Percentiles rank a stretch among this genome's conserved stretches.
phyloP scores from a whole-genome alignment of 2,888 invertebrate species.

The Hofmannophila pseudospretella region DNA sequence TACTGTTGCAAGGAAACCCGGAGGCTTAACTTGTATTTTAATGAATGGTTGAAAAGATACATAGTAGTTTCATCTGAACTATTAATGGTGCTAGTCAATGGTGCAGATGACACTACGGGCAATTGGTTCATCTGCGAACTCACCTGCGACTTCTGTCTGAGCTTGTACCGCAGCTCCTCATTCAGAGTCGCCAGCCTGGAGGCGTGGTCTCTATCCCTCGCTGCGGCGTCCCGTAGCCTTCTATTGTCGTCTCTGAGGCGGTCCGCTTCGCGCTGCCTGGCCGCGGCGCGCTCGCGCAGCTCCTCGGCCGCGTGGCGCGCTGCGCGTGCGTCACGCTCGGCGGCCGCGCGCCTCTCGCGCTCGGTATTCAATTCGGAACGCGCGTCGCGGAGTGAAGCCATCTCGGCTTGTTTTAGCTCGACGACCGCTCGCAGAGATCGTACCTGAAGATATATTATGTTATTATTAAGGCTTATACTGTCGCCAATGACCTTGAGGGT shows the following conservation, averaged over 20 bases:
- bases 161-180: constrained; percentile 92
- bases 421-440: constrained; percentile 90
- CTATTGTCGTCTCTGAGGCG: constrained; percentile 80
- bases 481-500: too few species aligned
- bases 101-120: too few species aligned
- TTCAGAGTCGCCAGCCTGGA: constrained; percentile 88
- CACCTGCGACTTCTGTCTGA: constrained; percentile 89
- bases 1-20: too few species aligned
- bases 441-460: constrained; percentile 34
- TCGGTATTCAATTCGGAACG: constrained; percentile 84
- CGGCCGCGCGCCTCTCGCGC: constrained; percentile 84
- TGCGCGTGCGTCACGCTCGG: constrained; percentile 85
- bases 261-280: constrained; percentile 85
- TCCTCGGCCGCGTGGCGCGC: constrained; percentile 92
- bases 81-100: too few species aligned
- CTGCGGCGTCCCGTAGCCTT: constrained; percentile 83
- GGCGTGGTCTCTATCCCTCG: constrained; percentile 87
- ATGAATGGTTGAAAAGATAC: too few species aligned
- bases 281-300: constrained; percentile 86
- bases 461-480: too few species aligned
- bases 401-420: constrained; percentile 92
- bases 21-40: too few species aligned
- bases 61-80: too few species aligned
- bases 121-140: not conserved
- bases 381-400: constrained; percentile 85